Percentiles rank a stretch among this genome's conserved stretches.
Evolutionary conservation across 2,113 vertebrate genomes (phyloP).

Genomic region (Callorhinus ursinus): DNA sequence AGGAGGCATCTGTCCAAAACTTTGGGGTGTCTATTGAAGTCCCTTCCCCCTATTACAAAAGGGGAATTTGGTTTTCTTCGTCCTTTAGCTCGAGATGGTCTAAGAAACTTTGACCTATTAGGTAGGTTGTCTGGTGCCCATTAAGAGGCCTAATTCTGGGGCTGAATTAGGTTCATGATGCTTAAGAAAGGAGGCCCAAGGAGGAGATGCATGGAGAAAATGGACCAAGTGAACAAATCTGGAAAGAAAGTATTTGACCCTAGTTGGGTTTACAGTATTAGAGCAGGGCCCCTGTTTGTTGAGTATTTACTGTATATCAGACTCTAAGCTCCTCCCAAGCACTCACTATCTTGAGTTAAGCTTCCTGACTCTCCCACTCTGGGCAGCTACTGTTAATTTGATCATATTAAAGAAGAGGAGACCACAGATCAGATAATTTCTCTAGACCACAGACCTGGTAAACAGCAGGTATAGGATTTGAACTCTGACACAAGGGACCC

Average conservation of each 20-base stretch:
- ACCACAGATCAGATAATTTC: not conserved
- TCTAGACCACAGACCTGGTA: not conserved
- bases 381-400: not conserved
- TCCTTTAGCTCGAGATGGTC: not conserved
- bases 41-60: not conserved
- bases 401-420: not conserved
- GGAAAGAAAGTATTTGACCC: not conserved
- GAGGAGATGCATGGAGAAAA: not conserved
- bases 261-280: not conserved
- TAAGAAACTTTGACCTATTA: not conserved
- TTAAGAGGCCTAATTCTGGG: not conserved
- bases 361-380: not conserved
- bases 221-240: not conserved
- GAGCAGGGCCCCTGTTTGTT: not conserved
- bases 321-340: not conserved
- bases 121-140: not conserved
- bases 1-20: not conserved
- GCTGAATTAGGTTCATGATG: not conserved
- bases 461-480: not conserved
- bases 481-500: not conserved
- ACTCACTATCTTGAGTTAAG: not conserved
- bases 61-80: not conserved
- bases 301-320: not conserved
- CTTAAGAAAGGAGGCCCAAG: not conserved
- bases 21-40: not conserved